A percentile compares a stretch with the other conserved stretches of the same genome.
Evolutionary conservation across 2,797 vertebrate species (phyloP).

Genomic region (Mionectes olivaceus): DNA sequence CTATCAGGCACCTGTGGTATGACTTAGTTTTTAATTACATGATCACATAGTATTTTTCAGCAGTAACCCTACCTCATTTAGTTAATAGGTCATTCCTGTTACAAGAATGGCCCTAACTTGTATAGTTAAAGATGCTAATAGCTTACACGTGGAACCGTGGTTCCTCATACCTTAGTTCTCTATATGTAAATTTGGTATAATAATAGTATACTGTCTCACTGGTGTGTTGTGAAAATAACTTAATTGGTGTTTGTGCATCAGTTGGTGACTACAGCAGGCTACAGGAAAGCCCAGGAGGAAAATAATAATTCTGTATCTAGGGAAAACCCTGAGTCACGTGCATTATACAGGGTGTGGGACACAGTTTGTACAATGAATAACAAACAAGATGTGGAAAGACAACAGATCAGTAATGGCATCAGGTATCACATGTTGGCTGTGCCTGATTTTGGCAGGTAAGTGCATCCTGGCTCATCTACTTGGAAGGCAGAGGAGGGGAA

Average conservation of each 20-base stretch:
- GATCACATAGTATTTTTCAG: neutral
- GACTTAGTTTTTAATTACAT: constrained; percentile 27
- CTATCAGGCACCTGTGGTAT: neutral
- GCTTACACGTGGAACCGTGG: neutral
- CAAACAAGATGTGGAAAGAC: constrained; percentile 31
- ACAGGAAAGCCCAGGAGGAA: constrained; percentile 53
- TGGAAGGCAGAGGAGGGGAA: neutral
- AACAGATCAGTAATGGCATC: neutral
- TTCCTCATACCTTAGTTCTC: constrained; percentile 44
- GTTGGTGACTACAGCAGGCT: neutral
- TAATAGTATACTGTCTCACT: constrained; percentile 39
- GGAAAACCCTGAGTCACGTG: constrained; percentile 43
- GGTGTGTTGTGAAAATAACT: constrained; percentile 56
- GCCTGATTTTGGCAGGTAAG: constrained; percentile 9
- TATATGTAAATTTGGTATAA: constrained; percentile 40
- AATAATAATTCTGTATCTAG: constrained; percentile 58
- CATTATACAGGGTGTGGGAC: constrained; percentile 19
- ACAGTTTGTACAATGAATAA: constrained; percentile 4
- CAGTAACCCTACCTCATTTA: neutral
- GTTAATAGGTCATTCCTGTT: constrained; percentile 16
- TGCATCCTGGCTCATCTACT: neutral
- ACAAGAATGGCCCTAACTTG: neutral
- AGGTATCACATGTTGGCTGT: neutral
- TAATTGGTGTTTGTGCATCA: constrained; percentile 64
- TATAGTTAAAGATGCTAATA: neutral